Evolutionary conservation across 2,113 vertebrate species (phyloP).

Genomic region (Microcebus tavaratra): DNA sequence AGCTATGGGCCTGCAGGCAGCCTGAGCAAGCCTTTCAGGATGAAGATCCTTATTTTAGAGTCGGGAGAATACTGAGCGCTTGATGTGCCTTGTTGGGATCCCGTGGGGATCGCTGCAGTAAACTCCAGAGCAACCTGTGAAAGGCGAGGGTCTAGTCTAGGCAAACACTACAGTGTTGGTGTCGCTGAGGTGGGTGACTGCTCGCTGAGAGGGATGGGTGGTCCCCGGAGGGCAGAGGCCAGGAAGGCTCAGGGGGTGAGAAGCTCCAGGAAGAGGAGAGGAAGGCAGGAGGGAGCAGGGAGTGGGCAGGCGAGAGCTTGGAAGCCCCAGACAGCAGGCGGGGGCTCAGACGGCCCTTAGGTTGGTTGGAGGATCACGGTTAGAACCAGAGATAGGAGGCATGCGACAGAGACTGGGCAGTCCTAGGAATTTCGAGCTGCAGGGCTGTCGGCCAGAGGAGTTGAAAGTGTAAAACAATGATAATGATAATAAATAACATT

Average conservation of each 20-base stretch:
- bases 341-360: neutral
- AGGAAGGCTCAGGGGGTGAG: neutral
- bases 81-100: neutral
- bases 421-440: too few species aligned
- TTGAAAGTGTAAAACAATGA: too few species aligned
- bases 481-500: too few species aligned
- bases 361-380: neutral
- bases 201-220: neutral
- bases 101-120: neutral
- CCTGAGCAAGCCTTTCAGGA: neutral
- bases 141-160: neutral
- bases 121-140: neutral
- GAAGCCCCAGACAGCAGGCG: neutral
- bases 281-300: neutral
- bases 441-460: too few species aligned
- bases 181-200: neutral
- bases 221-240: neutral
- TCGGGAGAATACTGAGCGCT: neutral
- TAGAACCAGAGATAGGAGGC: too few species aligned
- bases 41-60: neutral
- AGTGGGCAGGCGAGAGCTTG: neutral
- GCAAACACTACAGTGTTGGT: neutral
- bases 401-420: too few species aligned
- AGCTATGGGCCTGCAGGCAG: neutral
- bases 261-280: neutral